These are phyloP conservation scores for Solen grandis DNA, from an alignment of 1,140 invertebrate species.

Conservation along the genomic window DNA sequence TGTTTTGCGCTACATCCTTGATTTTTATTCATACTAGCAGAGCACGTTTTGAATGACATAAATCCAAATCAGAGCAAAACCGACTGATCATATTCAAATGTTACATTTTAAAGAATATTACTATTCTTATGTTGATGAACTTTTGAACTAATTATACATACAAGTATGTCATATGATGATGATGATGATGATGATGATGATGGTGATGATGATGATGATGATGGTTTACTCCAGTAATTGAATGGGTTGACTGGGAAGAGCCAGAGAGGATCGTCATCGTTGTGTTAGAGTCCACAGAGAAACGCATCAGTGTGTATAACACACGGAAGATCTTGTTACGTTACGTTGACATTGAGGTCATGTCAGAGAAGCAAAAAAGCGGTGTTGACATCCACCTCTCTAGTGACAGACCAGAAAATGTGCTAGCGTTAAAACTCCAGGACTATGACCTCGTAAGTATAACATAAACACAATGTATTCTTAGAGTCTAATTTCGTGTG, in stretches of 20 bases:
- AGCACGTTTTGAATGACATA: no score
- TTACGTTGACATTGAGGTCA: conserved; percentile 11
- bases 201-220: background rate
- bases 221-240: conserved; percentile 12
- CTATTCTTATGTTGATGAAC: no score
- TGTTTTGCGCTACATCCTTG: no score
- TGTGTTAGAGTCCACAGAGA: conserved; percentile 6
- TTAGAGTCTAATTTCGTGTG: no score
- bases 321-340: conserved; percentile 12
- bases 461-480: no score
- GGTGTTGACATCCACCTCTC: conserved; percentile 40
- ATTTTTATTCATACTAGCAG: no score
- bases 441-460: conserved; percentile 50
- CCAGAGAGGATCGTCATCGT: conserved; percentile 32
- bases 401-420: conserved; percentile 34
- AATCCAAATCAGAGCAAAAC: no score
- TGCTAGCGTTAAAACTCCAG: conserved; percentile 23
- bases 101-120: no score
- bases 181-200: background rate
- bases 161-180: no score
- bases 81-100: no score
- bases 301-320: conserved; percentile 24
- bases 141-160: no score
- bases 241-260: conserved; percentile 40
- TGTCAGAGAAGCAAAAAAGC: background rate